Conservation (phyloP, 2,888 invertebrate species). For the Dryocosmus kuriphilus region DNA sequence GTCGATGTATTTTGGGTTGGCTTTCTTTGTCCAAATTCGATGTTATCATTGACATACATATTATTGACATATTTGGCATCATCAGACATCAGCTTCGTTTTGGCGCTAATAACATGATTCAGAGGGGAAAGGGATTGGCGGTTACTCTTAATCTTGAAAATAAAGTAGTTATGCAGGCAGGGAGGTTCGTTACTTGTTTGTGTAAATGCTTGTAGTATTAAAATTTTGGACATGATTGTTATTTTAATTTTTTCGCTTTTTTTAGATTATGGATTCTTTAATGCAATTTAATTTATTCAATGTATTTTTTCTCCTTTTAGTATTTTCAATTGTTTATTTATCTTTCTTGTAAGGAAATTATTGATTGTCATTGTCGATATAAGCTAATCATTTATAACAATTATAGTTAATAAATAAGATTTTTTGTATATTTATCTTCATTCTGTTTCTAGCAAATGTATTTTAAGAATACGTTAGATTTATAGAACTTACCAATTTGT, state of each 20-base stretch:
- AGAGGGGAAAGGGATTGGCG: conserved; percentile 23
- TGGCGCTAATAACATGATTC: conserved; percentile 37
- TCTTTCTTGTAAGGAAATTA: neutral
- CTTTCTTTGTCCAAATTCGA: conserved; percentile 33
- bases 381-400: neutral
- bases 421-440: neutral
- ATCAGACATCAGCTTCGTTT: conserved; percentile 35
- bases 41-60: conserved; percentile 38
- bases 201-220: neutral
- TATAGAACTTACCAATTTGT: neutral
- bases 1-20: neutral
- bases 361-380: neutral
- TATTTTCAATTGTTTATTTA: neutral
- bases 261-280: neutral
- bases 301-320: neutral
- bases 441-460: neutral
- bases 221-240: neutral
- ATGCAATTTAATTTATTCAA: neutral
- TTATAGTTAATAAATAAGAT: neutral
- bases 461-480: too few relatives aligned
- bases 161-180: neutral
- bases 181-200: neutral
- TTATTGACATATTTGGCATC: conserved; percentile 39
- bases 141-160: conserved; percentile 29
- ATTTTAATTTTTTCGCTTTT: neutral